Conservation (phyloP, 2,888 invertebrate species). For the Sarcophaga carnaria region DNA sequence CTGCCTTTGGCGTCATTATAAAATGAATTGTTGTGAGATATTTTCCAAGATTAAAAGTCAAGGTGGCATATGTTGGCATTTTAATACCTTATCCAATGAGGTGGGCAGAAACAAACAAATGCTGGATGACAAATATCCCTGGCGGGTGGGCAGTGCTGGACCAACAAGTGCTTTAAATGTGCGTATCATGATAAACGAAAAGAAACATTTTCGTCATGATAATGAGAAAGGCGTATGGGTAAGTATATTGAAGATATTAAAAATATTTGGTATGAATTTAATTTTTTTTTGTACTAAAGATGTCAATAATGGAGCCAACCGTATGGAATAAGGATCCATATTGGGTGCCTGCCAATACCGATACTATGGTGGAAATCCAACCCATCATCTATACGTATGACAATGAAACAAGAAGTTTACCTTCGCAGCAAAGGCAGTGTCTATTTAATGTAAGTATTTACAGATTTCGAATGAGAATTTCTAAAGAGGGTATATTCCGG, state of each 20-base stretch:
- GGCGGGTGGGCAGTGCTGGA: slow-evolving; percentile 75
- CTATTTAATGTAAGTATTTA: slow-evolving; percentile 76
- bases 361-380: slow-evolving; percentile 76
- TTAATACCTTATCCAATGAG: slow-evolving; percentile 80
- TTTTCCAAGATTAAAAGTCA: slow-evolving; percentile 82
- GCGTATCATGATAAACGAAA: slow-evolving; percentile 73
- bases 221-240: slow-evolving; percentile 76
- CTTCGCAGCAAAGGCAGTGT: slow-evolving; percentile 75
- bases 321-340: slow-evolving; percentile 76
- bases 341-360: slow-evolving; percentile 75
- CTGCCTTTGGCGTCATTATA: slow-evolving; percentile 82
- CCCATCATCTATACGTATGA: slow-evolving; percentile 78
- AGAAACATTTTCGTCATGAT: slow-evolving; percentile 73
- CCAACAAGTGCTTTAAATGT: slow-evolving; percentile 74
- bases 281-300: slow-evolving; percentile 49
- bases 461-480: background rate
- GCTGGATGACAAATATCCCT: slow-evolving; percentile 75
- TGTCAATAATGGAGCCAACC: slow-evolving; percentile 76
- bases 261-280: too few relatives aligned
- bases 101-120: slow-evolving; percentile 73
- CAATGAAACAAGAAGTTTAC: slow-evolving; percentile 75
- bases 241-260: background rate
- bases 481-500: background rate
- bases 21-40: slow-evolving; percentile 81
- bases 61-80: slow-evolving; percentile 82